Evolutionary conservation across 2,888 invertebrate genomes (phyloP).

Genomic region (Oxyteleia sp.): DNA sequence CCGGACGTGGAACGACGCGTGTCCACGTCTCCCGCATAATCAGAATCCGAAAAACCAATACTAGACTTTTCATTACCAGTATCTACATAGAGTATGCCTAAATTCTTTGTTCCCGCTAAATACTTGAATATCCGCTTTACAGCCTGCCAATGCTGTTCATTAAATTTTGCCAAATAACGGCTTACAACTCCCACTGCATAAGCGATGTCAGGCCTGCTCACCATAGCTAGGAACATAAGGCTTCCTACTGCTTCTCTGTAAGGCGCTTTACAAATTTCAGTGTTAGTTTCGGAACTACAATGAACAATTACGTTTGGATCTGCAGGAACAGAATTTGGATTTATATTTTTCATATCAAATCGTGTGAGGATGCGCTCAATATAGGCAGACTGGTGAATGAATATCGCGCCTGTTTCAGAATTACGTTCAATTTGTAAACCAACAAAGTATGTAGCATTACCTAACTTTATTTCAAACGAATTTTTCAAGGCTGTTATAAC

Average conservation of each 20-base stretch:
- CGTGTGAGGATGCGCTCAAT: slow-evolving; percentile 34
- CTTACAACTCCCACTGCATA: slow-evolving; percentile 22
- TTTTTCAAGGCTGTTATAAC: slow-evolving; percentile 11
- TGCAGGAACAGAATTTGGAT: slow-evolving; percentile 26
- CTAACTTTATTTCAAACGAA: slow-evolving; percentile 27
- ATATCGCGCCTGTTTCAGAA: slow-evolving; percentile 2
- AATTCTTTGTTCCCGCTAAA: slow-evolving; percentile 20
- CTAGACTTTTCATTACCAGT: not conserved
- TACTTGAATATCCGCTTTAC: slow-evolving; percentile 11
- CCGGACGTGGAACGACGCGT: slow-evolving; percentile 51
- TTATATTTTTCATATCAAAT: slow-evolving; percentile 44
- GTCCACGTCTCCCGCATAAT: slow-evolving; percentile 62
- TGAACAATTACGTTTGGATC: not conserved
- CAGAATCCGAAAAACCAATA: slow-evolving; percentile 59
- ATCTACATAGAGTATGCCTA: slow-evolving; percentile 3
- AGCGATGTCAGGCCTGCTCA: slow-evolving; percentile 17
- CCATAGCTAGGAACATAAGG: slow-evolving; percentile 13
- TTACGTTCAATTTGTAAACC: slow-evolving; percentile 34
- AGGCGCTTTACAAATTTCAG: not conserved
- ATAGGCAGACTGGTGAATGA: slow-evolving; percentile 20
- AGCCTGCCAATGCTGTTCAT: slow-evolving; percentile 10
- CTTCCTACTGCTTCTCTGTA: slow-evolving; percentile 17
- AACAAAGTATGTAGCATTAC: slow-evolving; percentile 21
- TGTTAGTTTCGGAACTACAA: not conserved
- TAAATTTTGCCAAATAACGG: slow-evolving; percentile 1